Base-by-base conservation (phyloP, 2,113 vertebrate species). In the Archocentrus centrarchus region DNA sequence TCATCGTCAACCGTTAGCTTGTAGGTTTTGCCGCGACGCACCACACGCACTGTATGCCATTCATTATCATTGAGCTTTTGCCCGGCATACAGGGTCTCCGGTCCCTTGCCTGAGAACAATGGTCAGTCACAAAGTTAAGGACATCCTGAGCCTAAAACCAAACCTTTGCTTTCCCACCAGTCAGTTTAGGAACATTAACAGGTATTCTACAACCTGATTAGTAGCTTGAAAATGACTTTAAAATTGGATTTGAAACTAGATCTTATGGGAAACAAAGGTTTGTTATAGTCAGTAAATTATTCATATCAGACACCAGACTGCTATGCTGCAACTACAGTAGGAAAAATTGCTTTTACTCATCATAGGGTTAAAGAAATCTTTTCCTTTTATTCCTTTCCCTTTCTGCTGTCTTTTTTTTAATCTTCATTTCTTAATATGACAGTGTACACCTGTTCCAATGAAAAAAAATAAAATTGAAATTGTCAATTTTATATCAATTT, bases 21-120 rank as follows among this genome's bases (percentile, higher is more conserved):
- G 91, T 99, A 98, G 96, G 93, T 97, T 94, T 99, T 99, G 92
- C 98, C 98, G 83, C 98, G 96, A 1, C 98, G 97, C 91, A 99
- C 97, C 87, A 99, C 98, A 2, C 98, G 97, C n/a, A 99, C 98
- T 4, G 98, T 99, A 95, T 99, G 98, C 98, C 98, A 99, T 87
- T 98, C 98, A n/a, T 99, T 99, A 97, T 99, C 98, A 91, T 99
- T 99, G 94, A 99, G 98, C 80, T 99, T 99, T 97, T 99, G 98
- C 85, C 98, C 98, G 32, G 98, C 98, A 92, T 98, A 99, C 93
- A 99, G 96, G 79, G 96, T 99, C 95, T 99, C 98, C 39, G 98
- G 98, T 96, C 98, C 98, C 96, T 99, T 99, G 97, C 98, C 98
- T 99, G 96, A 93, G 92, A 91, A 96, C 87, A 95, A 95, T 87